These are phyloP conservation scores for Mormyrus iriodes DNA, from an alignment of 2,113 vertebrate species.

Conservation along the genomic window DNA sequence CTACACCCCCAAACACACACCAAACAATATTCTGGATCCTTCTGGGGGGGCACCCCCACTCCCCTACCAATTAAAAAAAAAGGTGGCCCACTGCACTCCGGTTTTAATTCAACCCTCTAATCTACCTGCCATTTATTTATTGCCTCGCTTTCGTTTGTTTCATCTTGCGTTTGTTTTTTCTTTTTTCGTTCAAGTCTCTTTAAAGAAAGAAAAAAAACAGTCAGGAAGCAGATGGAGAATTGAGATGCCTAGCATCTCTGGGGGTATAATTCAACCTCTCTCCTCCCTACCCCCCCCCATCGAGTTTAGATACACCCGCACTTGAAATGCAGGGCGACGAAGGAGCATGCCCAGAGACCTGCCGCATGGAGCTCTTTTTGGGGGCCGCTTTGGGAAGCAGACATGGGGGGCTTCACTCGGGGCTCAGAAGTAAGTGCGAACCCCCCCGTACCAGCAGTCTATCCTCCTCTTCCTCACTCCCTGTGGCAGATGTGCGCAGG, in stretches of 20 bases:
- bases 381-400: conserved; percentile 57
- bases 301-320: background rate
- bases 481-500: background rate
- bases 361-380: conserved; percentile 68
- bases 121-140: background rate
- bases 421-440: conserved; percentile 59
- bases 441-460: conserved; percentile 30
- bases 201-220: background rate
- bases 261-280: background rate
- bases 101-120: background rate
- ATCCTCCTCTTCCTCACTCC: conserved; percentile 45
- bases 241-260: background rate
- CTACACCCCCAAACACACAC: conserved; percentile 22
- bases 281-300: background rate
- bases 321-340: conserved; percentile 53
- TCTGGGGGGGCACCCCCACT: background rate
- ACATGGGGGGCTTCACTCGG: conserved; percentile 61
- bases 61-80: conserved; percentile 11
- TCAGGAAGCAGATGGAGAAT: background rate
- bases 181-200: background rate
- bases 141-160: background rate
- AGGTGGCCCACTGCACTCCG: background rate
- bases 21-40: conserved; percentile 31
- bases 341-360: conserved; percentile 58
- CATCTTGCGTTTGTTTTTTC: background rate